These are phyloP conservation scores for Terrapene triunguis DNA, from an alignment of 2,113 vertebrate species.

Conservation along the genomic window DNA sequence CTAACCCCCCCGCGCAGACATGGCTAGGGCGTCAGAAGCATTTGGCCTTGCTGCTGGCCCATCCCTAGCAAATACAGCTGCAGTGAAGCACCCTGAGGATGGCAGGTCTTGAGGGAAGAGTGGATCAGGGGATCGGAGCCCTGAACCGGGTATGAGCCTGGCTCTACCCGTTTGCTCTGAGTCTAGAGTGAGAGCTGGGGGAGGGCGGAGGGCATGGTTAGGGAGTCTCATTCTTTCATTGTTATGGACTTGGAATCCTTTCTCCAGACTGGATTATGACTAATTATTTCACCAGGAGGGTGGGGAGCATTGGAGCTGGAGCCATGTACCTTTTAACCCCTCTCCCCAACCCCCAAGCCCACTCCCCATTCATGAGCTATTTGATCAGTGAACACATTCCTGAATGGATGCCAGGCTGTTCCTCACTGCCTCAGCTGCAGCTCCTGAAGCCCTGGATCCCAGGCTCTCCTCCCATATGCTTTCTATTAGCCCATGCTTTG, in stretches of 20 bases:
- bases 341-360: slow-evolving; percentile 39
- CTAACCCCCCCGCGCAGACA: not conserved
- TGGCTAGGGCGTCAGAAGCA: not conserved
- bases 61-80: not conserved
- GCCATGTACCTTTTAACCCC: slow-evolving; percentile 18
- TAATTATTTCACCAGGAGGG: slow-evolving; percentile 28
- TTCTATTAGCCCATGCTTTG: slow-evolving; percentile 10
- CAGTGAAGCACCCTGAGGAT: not conserved
- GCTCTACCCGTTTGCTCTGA: not conserved
- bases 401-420: slow-evolving; percentile 65
- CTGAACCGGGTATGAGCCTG: not conserved
- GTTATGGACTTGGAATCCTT: not conserved
- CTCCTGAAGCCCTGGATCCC: not conserved
- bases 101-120: not conserved
- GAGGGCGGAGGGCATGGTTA: not conserved
- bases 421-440: slow-evolving; percentile 12
- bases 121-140: not conserved
- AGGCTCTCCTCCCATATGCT: slow-evolving; percentile 23
- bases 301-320: slow-evolving; percentile 27
- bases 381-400: slow-evolving; percentile 64
- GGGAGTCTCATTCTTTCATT: not conserved
- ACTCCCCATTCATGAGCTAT: slow-evolving; percentile 53
- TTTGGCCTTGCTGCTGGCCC: not conserved
- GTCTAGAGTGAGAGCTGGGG: not conserved
- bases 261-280: not conserved